Evolutionary conservation across 2,113 vertebrate species (phyloP).

Genomic region (Athene noctua): DNA sequence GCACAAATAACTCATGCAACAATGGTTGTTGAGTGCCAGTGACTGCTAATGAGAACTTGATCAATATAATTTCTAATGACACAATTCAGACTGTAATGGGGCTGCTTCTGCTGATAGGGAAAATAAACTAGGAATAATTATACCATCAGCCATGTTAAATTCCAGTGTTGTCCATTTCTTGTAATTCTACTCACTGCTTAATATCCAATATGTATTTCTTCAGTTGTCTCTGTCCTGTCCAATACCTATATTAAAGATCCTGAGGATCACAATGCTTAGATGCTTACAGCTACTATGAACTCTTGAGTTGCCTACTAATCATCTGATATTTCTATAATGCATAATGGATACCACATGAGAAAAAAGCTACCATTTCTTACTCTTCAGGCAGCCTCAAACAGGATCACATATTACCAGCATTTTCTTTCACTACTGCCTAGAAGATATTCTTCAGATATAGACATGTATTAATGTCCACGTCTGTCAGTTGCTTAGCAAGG

Average conservation of each 20-base stretch:
- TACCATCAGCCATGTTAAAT: neutral
- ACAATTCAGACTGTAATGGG: neutral
- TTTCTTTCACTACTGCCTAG: neutral
- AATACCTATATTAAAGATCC: neutral
- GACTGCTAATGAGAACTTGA: conserved; percentile 44
- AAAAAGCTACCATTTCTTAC: neutral
- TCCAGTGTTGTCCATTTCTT: neutral
- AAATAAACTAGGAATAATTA: neutral
- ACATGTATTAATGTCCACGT: neutral
- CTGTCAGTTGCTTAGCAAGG: neutral
- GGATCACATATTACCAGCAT: neutral
- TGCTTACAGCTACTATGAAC: neutral
- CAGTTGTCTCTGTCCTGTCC: neutral
- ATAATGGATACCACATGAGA: neutral
- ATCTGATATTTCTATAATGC: neutral
- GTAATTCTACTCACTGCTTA: neutral
- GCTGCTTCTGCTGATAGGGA: neutral
- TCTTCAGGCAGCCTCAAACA: neutral
- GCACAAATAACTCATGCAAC: neutral
- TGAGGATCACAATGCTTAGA: neutral
- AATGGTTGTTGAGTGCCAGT: conserved; percentile 1
- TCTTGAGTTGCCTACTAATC: neutral
- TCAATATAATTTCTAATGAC: conserved; percentile 37
- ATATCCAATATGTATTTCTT: neutral
- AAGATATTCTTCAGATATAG: neutral